Conservation (phyloP, 2,113 vertebrate genomes). For the Halcyon malimbica region DNA sequence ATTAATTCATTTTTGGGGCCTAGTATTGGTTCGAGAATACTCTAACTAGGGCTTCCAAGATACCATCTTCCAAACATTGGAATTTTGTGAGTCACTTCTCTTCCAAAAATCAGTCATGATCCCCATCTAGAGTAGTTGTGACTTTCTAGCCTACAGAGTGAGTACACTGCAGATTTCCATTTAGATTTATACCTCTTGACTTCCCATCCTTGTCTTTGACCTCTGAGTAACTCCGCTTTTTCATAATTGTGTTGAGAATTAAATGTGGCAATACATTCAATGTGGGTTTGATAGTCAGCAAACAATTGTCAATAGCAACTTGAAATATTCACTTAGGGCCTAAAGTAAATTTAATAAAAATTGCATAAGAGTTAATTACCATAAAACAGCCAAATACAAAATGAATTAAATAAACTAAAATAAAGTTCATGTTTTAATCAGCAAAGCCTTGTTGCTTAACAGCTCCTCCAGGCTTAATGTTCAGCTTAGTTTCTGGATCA, state of each 20-base stretch:
- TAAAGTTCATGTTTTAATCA: constrained; percentile 72
- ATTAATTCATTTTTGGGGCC: not conserved
- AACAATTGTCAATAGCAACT: constrained; percentile 37
- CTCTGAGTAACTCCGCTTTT: not conserved
- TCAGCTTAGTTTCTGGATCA: constrained; percentile 57
- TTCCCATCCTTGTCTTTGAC: not conserved
- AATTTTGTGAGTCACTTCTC: not conserved
- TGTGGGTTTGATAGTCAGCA: not conserved
- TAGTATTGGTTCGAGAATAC: not conserved
- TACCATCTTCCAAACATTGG: not conserved
- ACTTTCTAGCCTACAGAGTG: not conserved
- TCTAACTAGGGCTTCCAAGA: not conserved
- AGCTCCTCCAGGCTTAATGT: constrained; percentile 62
- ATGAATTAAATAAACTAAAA: constrained; percentile 54
- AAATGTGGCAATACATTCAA: not conserved
- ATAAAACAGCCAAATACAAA: constrained; percentile 51
- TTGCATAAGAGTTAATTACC: constrained; percentile 52
- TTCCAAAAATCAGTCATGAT: not conserved
- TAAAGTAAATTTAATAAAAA: constrained; percentile 68
- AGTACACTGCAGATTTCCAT: not conserved
- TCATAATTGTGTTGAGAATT: not conserved
- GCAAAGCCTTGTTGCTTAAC: constrained; percentile 57
- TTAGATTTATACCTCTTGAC: not conserved
- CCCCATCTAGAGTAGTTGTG: not conserved
- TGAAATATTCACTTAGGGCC: constrained; percentile 44